Base-by-base conservation (phyloP, 2,113 vertebrate species). In the Odontesthes bonariensis region DNA sequence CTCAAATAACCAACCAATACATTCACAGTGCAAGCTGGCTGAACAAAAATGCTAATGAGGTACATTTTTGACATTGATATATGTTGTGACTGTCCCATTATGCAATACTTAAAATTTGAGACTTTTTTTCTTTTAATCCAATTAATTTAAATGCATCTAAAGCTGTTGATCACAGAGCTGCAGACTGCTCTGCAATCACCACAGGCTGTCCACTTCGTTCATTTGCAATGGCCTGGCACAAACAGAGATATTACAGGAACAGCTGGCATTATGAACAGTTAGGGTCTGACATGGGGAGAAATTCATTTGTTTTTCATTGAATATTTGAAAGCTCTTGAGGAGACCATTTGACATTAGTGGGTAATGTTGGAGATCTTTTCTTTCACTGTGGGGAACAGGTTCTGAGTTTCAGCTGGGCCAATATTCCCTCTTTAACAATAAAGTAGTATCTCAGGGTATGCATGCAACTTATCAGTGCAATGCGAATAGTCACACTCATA, bases 161-260 rank as follows among this genome's bases (percentile, higher is more conserved):
- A 20, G 7, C 44, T 52, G 12, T 20, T 72, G 47, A 54, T 72
- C 69, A 62, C 19, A 42, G 47, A n/a, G 23, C 11, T 51, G 58
- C 42, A 38, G 46, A 61, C 55, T 22, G 10, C 62, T 42, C 3
- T 57, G 20, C 23, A 4, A 47, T 56, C 7, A 22, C 1, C 19
- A 14, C n/a, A n/a, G 33, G 35, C 31, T 38, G 52, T 17, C 2
- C 12, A 23, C 44, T 55, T 59, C 33, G 55, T 60, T 70, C 27
- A 55, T 69, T 63, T 73, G 53, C 47, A 63, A 11, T 46, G 33
- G 20, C 11, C 47, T 0, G 2, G 64, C 44, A 31, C 47, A 33
- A 55, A 58, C 32, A 52, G 3, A 42, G 6, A 32, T 32, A 73
- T 0, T 31, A 57, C 61, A 67, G 31, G 11, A 63, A 22, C 17